Evolutionary conservation across 2,113 vertebrate species (phyloP), one percentile per base, ranked within the genome.

Genomic region (Dermatemys mawii): DNA sequence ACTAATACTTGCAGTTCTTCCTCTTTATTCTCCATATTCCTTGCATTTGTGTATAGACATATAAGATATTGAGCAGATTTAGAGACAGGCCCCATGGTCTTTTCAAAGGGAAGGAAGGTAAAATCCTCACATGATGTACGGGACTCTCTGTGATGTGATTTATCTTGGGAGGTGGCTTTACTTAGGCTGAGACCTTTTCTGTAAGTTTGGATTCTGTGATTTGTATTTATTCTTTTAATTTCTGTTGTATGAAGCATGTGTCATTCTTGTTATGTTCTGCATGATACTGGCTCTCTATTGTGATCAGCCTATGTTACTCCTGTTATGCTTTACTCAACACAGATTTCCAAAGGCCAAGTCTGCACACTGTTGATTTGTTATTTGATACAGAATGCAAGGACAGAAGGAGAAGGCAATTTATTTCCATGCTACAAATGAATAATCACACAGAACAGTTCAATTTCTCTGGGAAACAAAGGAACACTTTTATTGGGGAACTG

Each of bases 91-190:
- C 3, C 2, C 1, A 12, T 1, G 67, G 38, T 41, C 2, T 8
- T 41, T 84, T 84, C 63, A 53, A 75, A 44, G 22, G 24, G 24
- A 44, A 41, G 6, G 32, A 11, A 88, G n/a, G 8, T 83, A 49
- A 51, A 78, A 79, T 16, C 5, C n/a, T 10, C 51, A 24, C 41
- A 22, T 26, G 78, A 5, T 57, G 51, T n/a, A 26, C 81, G 26
- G 49, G 11, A 1, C 4, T 38, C 4, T 35, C 17, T 50, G 78
- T 44, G 48, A 87, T 8, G 1, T 0, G 1, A 60, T 60, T 2
- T 5, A 8, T 81, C 17, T 35, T 19, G 11, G 8, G 5, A 2
- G 80, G 16, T 50, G 14, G 49, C 38, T 29, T 54, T 38, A 7
- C 29, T 86, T 79, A 22, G 80, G 88, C 29, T 35, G 51, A 6